Base-by-base conservation (phyloP, 2,113 vertebrate species). In the Gasterosteus aculeatus region DNA sequence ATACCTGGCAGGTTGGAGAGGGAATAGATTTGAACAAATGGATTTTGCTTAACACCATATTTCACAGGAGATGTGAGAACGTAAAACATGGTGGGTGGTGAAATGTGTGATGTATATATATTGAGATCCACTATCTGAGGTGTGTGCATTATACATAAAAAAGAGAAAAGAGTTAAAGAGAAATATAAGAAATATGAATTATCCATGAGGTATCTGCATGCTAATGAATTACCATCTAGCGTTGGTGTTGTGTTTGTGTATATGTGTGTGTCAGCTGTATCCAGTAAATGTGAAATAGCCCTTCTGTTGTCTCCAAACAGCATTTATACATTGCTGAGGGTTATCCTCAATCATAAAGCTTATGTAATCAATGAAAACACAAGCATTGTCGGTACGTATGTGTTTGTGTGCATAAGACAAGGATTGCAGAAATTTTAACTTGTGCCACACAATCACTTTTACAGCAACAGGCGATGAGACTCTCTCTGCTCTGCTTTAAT, bases 1-100 rank as follows among this genome's bases (percentile, higher is more conserved):
- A 99, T 78, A 99, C 96, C 98, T 99, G 90, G 51, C 6, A 75
- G 46, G 60, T 4, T 38, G 73, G 54, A 83, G 69, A 75, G 22
- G 69, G 12, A 71, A 63, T 41, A 72, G 7, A 71, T 38, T 58
- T 57, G 4, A 78, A 68, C 53, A 73, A 65, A 80, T 35, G 10
- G 47, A 58, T 49, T 49, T 67, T 29, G 26, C 19, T 83, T 5
- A 54, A 5, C 33, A 73, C 31, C 7, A 33, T 10, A 38, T 56
- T 75, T 67, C n/a, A 71, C 7, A 46, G 15, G 39, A 35, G 16
- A 33, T n/a, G 41, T 10, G 14, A 72, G 39, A 74, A 65, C 44
- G 18, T 38, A 42, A 74, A 69, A 47, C 7, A 64, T 14, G 39
- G 56, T 39, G 79, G 51, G n/a, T 15, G 11, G 15, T 0, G 19